Percentiles rank a stretch among this genome's conserved stretches.
Evolutionary conservation across 2,888 invertebrate genomes (phyloP).

Genomic region (Cybosia mesomella): DNA sequence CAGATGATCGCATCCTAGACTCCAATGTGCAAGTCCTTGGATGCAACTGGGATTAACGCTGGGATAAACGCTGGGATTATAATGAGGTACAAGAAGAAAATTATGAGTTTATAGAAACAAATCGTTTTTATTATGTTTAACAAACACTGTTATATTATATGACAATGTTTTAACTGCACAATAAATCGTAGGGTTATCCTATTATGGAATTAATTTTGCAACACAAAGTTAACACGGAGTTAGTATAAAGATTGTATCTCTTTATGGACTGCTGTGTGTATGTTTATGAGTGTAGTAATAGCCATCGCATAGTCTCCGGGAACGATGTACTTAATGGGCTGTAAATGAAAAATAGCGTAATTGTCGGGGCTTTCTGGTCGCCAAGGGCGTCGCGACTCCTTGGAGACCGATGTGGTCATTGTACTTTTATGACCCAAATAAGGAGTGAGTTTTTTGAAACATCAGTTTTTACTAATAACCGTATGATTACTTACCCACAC

Average conservation of each 20-base stretch:
- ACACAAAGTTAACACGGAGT: conserved; percentile 32
- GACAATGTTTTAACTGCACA: conserved; percentile 24
- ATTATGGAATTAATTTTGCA: conserved; percentile 47
- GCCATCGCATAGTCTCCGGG: conserved; percentile 62
- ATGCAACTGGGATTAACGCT: no score
- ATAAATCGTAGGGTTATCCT: conserved; percentile 40
- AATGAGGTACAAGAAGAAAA: conserved; percentile 1
- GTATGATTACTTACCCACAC: not conserved
- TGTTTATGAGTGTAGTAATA: conserved; percentile 71
- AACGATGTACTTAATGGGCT: conserved; percentile 72
- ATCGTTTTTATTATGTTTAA: conserved; percentile 20
- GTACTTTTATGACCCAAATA: conserved; percentile 62
- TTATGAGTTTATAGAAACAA: conserved; percentile 21
- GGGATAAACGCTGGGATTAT: no score
- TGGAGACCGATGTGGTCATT: conserved; percentile 47
- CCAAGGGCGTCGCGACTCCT: conserved; percentile 51
- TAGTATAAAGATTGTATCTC: conserved; percentile 32
- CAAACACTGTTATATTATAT: conserved; percentile 28
- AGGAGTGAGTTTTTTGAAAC: conserved; percentile 28
- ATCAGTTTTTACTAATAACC: not conserved
- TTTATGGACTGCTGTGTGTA: conserved; percentile 51
- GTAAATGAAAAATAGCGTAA: conserved; percentile 76
- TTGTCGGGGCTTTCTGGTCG: conserved; percentile 58
- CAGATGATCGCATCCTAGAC: no score
- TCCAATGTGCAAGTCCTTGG: no score